A percentile compares a stretch with the other conserved stretches of the same genome.
These are phyloP conservation scores for Diplodus puntazzo DNA, from an alignment of 2,797 vertebrate genomes.

Conservation along the genomic window DNA sequence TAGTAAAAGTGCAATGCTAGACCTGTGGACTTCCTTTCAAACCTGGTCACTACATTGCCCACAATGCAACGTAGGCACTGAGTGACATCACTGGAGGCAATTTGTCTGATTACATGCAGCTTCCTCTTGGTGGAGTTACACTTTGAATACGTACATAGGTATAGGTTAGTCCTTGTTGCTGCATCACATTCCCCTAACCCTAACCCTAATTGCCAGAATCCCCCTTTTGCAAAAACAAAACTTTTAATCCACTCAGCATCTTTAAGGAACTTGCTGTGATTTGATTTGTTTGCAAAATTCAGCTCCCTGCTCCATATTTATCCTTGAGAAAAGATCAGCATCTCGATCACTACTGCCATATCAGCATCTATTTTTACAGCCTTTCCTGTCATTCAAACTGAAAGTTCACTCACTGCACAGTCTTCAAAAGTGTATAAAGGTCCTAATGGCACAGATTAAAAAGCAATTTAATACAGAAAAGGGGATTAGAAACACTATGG, in stretches of 20 bases:
- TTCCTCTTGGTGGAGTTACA: too few relatives aligned
- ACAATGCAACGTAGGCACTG: too few relatives aligned
- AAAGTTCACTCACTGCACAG: conserved; percentile 70
- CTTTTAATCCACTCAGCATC: conserved; percentile 27
- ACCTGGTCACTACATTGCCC: too few relatives aligned
- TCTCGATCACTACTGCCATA: conserved; percentile 26
- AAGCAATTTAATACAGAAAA: conserved; percentile 84
- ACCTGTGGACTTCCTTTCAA: too few relatives aligned
- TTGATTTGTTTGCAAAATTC: conserved; percentile 16
- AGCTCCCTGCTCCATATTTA: conserved; percentile 45
- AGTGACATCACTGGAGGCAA: too few relatives aligned
- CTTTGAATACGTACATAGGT: not conserved
- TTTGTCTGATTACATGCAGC: too few relatives aligned
- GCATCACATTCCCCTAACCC: not conserved
- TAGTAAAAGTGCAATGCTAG: too few relatives aligned
- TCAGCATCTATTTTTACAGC: conserved; percentile 57
- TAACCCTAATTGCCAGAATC: conserved; percentile 12
- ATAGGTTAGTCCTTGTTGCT: conserved; percentile 4
- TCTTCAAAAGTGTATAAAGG: conserved; percentile 68
- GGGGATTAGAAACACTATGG: conserved; percentile 82
- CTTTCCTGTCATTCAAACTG: conserved; percentile 71
- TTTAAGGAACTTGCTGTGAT: conserved; percentile 8
- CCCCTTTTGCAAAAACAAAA: not conserved
- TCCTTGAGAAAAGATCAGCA: conserved; percentile 11
- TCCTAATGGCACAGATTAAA: conserved; percentile 83